Conservation (phyloP, 92 coral and sea anemone genomes). For the Hydrozoanthus gracilis region DNA sequence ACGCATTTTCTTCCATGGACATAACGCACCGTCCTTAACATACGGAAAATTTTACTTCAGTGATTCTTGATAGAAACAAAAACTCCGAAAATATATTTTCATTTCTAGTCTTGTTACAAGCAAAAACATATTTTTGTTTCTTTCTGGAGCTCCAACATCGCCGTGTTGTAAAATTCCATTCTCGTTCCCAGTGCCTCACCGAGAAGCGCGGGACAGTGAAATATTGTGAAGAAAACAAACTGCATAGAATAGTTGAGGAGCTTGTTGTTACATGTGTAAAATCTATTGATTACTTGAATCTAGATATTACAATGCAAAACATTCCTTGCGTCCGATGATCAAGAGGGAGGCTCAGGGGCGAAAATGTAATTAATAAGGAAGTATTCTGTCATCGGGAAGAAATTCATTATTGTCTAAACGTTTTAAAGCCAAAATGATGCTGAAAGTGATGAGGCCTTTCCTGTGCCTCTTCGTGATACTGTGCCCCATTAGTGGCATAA, state of each 20-base stretch:
- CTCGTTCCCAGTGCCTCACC: too few species aligned
- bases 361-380: slow-evolving; percentile 6
- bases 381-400: slow-evolving; percentile 22
- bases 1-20: neutral
- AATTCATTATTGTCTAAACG: neutral
- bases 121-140: neutral
- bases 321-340: too few species aligned
- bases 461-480: neutral
- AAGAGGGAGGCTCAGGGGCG: too few species aligned
- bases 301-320: too few species aligned
- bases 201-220: too few species aligned
- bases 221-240: too few species aligned
- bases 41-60: neutral
- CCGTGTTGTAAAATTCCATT: slow-evolving; percentile 52
- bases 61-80: neutral
- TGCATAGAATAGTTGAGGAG: too few species aligned
- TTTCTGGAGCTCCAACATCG: neutral
- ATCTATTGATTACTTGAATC: too few species aligned
- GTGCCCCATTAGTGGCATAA: slow-evolving; percentile 18
- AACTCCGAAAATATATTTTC: neutral
- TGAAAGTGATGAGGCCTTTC: neutral
- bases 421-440: neutral
- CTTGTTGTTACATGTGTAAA: too few species aligned
- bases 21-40: neutral
- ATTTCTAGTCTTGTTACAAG: neutral